phyloP scores from a whole-genome alignment of 2,888 invertebrate species.

The Cerceris rybyensis region DNA sequence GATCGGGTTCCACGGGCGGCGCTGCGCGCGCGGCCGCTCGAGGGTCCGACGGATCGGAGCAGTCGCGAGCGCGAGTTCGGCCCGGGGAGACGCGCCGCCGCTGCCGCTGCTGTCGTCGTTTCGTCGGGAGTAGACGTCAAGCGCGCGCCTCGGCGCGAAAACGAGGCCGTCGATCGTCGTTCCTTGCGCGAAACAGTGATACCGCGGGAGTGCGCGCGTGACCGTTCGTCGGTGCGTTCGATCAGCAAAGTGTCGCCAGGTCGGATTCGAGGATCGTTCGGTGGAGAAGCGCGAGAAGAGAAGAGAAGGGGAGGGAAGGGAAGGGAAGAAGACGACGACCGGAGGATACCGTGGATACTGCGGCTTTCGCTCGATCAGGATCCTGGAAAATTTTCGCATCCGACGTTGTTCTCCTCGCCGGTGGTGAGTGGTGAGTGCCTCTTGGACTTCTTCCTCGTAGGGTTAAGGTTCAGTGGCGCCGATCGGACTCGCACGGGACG shows the following conservation, averaged over 20 bases:
- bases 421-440: slow-evolving; percentile 43
- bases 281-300: not conserved
- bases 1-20: slow-evolving; percentile 62
- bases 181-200: slow-evolving; percentile 36
- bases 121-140: slow-evolving; percentile 48
- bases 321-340: not conserved
- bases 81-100: slow-evolving; percentile 60
- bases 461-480: no score
- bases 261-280: slow-evolving; percentile 25
- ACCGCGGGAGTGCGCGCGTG: slow-evolving; percentile 41
- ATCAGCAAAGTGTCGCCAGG: slow-evolving; percentile 48
- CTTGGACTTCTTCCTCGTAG: not conserved
- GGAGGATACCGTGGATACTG: no score
- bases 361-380: no score
- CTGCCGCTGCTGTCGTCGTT: slow-evolving; percentile 8
- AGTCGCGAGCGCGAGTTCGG: slow-evolving; percentile 76
- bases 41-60: slow-evolving; percentile 25
- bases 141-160: slow-evolving; percentile 40
- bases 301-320: not conserved
- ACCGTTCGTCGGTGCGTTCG: slow-evolving; percentile 7
- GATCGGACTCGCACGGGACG: not conserved
- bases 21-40: slow-evolving; percentile 49
- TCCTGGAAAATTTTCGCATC: not conserved
- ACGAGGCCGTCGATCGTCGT: slow-evolving; percentile 41
- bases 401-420: not conserved